These are phyloP conservation scores for Himantopus leucocephalus DNA, from an alignment of 2,113 vertebrate genomes.

Conservation along the genomic window DNA sequence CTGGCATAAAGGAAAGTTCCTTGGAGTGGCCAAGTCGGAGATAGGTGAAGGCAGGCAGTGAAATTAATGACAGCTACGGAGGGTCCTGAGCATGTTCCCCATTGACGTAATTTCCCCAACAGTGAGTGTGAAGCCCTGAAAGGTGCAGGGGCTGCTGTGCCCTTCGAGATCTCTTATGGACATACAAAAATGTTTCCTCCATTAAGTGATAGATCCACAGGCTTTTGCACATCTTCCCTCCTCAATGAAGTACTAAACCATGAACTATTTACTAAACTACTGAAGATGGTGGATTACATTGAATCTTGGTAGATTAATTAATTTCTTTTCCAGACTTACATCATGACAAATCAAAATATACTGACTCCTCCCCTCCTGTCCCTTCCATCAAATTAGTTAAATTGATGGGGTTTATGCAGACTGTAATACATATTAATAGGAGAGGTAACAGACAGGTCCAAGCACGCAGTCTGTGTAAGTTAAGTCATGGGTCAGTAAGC, in stretches of 20 bases:
- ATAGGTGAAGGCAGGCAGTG: not conserved
- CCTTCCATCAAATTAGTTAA: not conserved
- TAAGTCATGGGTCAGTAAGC: not conserved
- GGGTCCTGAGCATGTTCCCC: not conserved
- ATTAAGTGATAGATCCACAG: not conserved
- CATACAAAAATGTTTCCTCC: not conserved
- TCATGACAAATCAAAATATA: not conserved
- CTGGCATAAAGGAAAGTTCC: not conserved
- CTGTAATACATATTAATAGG: not conserved
- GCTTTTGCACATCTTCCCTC: not conserved
- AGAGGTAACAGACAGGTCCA: not conserved
- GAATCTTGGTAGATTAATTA: not conserved
- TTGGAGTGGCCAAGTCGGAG: not conserved
- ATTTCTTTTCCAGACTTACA: not conserved
- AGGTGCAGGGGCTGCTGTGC: not conserved
- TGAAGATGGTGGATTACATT: not conserved
- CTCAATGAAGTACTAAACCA: not conserved
- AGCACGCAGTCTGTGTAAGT: not conserved
- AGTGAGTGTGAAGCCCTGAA: not conserved
- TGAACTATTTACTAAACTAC: not conserved
- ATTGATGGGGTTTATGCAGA: not conserved
- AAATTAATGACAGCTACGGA: not conserved
- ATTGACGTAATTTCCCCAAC: not conserved
- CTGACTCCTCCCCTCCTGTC: not conserved
- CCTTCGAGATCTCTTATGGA: not conserved